Evolutionary conservation across 2,113 vertebrate genomes (phyloP), one percentile per base, ranked within the genome.

Genomic region (Hippocampus mohnikei): DNA sequence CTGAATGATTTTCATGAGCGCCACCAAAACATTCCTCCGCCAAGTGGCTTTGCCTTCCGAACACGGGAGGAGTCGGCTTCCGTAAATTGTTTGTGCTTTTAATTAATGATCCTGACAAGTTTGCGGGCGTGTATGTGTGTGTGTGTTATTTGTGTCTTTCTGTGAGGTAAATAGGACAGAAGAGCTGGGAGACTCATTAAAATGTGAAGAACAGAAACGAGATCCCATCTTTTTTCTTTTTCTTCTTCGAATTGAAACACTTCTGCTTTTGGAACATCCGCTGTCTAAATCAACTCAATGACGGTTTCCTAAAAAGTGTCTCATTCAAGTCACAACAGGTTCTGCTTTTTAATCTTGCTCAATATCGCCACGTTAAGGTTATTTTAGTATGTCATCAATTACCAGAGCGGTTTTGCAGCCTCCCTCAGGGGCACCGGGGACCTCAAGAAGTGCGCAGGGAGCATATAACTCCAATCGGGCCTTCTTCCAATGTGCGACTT

Each of bases 1-100:
- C 88, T 91, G 90, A 92, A 93, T 93, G 90, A 93, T 92, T 92
- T 92, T 93, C 89, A 91, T 91, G 90, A 92, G 89, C 81, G 70
- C 88, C 87, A 71, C 80, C 86, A 74, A 79, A 88, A 90, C 81
- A 81, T 77, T 78, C 68, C 76, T 71, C 72, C 66, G 75, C 78
- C 84, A 27, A 87, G n/a, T 20, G 21, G 42, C 66, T 41, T 61
- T n/a, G 15, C 53, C 42, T 73, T 70, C 71, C 50, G 69, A 75
- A 84, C 27, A 59, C 76, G 55, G 71, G 25, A 76, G 71, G 64
- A 84, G 70, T 75, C 16, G 59, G 72, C 81, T 73, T 84, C 73
- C 10, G 50, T 88, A 88, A 88, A 89, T 82, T 84, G 85, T 85
- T 73, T 82, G 79, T 72, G 73, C 65, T 79, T 87, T 85, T 84